Evolutionary conservation across 2,888 invertebrate species (phyloP).

Genomic region (Dasysyrphus albostriatus): DNA sequence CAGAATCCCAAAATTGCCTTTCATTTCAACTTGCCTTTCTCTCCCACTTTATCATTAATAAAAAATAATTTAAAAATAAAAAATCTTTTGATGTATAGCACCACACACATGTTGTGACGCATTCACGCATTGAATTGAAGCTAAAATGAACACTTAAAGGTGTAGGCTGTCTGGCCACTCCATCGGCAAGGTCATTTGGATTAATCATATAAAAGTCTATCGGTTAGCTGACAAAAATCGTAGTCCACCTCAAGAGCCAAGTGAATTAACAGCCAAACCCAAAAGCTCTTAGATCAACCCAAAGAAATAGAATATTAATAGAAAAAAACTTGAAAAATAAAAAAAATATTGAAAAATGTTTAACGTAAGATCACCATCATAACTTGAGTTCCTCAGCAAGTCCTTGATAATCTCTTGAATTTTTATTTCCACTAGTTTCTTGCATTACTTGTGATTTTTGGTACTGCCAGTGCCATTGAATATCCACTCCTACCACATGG

Average conservation of each 20-base stretch:
- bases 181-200: slow-evolving; percentile 35
- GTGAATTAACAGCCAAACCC: slow-evolving; percentile 77
- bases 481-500: slow-evolving; percentile 43
- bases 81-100: background rate
- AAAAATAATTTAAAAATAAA: background rate
- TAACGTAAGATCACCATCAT: slow-evolving; percentile 70
- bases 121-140: background rate
- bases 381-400: background rate
- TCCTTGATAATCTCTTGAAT: background rate
- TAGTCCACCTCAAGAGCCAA: slow-evolving; percentile 81
- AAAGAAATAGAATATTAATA: slow-evolving; percentile 44
- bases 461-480: slow-evolving; percentile 79
- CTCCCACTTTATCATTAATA: background rate
- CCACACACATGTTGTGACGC: slow-evolving; percentile 9
- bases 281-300: slow-evolving; percentile 34
- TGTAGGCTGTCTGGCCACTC: slow-evolving; percentile 43
- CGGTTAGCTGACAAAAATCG: slow-evolving; percentile 79
- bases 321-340: background rate
- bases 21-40: slow-evolving; percentile 23
- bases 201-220: slow-evolving; percentile 80
- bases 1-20: slow-evolving; percentile 4
- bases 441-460: slow-evolving; percentile 17
- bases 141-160: slow-evolving; percentile 23
- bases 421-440: background rate
- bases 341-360: slow-evolving; percentile 68